A percentile compares a stretch with the other conserved stretches of the same genome.
phyloP scores from a whole-genome alignment of 2,797 vertebrate genomes.

The Cyprinella venusta region DNA sequence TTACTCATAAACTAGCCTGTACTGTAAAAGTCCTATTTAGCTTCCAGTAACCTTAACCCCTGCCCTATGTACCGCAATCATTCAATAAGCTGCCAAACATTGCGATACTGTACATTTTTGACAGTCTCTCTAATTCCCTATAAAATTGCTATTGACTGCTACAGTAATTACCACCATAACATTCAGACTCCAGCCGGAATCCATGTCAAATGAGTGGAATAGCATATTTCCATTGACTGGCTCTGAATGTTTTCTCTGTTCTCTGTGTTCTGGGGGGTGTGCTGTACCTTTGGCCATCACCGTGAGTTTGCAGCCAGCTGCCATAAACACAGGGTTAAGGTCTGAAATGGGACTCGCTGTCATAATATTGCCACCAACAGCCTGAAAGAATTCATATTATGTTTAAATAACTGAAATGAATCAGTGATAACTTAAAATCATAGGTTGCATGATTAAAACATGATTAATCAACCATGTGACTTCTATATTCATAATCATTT shows the following conservation, averaged over 20 bases:
- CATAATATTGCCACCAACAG: slow-evolving; percentile 96
- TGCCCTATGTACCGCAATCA: background rate
- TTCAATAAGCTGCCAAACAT: background rate
- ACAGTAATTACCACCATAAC: background rate
- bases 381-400: slow-evolving; percentile 71
- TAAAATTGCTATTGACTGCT: background rate
- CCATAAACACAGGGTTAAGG: slow-evolving; percentile 96
- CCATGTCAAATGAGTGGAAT: background rate
- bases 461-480: background rate
- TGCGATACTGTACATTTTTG: background rate
- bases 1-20: background rate
- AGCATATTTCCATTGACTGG: background rate
- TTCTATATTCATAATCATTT: background rate
- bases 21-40: background rate
- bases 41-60: background rate
- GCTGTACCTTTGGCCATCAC: slow-evolving; percentile 84
- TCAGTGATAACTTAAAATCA: background rate
- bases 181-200: background rate
- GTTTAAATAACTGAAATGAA: background rate
- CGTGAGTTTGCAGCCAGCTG: slow-evolving; percentile 82
- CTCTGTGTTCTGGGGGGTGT: background rate
- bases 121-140: background rate
- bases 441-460: background rate
- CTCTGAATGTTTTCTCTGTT: background rate
- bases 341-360: slow-evolving; percentile 98